Conservation (phyloP, 2,888 invertebrate genomes). For the Melanargia galathea region DNA sequence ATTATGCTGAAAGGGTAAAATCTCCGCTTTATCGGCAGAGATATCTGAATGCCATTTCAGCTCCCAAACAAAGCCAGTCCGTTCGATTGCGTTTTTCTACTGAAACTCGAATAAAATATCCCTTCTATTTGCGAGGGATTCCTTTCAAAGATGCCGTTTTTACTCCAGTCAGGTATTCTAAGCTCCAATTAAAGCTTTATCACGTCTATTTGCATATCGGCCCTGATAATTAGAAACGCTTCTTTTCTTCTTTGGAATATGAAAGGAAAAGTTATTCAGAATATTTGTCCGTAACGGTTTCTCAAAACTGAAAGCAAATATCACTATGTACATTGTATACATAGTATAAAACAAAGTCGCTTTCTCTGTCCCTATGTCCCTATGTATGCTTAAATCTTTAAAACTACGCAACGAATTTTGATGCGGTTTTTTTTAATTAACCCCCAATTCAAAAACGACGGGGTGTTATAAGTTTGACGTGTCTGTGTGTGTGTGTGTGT, state of each 20-base stretch:
- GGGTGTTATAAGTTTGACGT: no score
- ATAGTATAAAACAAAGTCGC: no score
- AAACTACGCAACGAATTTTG: no score
- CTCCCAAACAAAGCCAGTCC: conserved; percentile 25
- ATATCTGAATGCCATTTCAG: conserved; percentile 24
- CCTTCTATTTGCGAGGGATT: conserved; percentile 29
- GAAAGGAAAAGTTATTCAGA: conserved; percentile 10
- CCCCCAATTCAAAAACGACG: no score
- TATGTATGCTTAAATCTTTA: no score
- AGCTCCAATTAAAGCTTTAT: conserved; percentile 16
- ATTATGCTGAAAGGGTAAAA: conserved; percentile 15
- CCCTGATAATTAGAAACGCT: background rate
- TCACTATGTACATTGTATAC: no score
- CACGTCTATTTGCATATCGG: conserved; percentile 10
- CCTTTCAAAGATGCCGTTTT: conserved; percentile 22
- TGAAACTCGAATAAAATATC: conserved; percentile 29
- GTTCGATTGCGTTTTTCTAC: conserved; percentile 22
- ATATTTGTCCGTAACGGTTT: background rate
- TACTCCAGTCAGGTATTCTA: conserved; percentile 14
- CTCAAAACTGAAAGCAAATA: background rate
- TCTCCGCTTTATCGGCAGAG: conserved; percentile 7
- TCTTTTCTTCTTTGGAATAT: conserved; percentile 7
- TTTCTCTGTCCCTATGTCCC: no score
- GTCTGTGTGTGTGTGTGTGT: no score
- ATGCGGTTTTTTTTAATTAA: no score